Evolutionary conservation across 2,797 vertebrate genomes (phyloP).

Genomic region (Cyclopterus lumpus): DNA sequence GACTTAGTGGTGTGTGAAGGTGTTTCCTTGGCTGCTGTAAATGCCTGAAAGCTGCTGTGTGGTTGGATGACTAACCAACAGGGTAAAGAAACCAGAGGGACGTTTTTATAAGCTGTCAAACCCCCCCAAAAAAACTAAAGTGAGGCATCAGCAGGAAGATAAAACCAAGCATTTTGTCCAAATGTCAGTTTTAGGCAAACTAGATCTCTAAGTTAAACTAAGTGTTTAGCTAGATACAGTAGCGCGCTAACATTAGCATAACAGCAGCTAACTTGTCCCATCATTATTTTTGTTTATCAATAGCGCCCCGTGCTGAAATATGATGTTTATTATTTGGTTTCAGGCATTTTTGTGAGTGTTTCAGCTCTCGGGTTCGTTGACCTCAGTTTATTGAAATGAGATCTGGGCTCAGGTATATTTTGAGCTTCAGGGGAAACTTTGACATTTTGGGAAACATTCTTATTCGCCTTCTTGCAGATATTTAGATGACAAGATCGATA

Average conservation of each 20-base stretch:
- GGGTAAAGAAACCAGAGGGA: neutral
- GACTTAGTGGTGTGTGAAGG: neutral
- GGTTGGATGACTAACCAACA: neutral
- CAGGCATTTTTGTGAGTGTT: too few relatives aligned
- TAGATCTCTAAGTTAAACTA: neutral
- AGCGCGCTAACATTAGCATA: too few relatives aligned
- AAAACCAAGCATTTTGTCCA: neutral
- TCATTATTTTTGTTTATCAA: too few relatives aligned
- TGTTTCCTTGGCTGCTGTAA: neutral
- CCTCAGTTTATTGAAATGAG: neutral
- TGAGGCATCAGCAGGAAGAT: neutral
- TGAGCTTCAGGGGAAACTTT: constrained; percentile 3
- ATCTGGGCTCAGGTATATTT: constrained; percentile 33
- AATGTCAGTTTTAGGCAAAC: too few relatives aligned
- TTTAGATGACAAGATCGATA: too few relatives aligned
- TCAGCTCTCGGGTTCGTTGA: too few relatives aligned
- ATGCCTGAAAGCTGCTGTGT: neutral
- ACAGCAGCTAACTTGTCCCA: too few relatives aligned
- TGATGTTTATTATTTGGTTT: too few relatives aligned
- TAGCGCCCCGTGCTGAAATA: too few relatives aligned
- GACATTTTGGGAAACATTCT: neutral
- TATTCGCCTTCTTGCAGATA: too few relatives aligned
- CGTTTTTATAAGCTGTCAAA: neutral
- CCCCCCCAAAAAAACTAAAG: too few relatives aligned
- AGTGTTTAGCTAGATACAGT: neutral